These are phyloP conservation scores for Lutra lutra DNA, from an alignment of 2,797 vertebrate genomes.

Conservation along the genomic window DNA sequence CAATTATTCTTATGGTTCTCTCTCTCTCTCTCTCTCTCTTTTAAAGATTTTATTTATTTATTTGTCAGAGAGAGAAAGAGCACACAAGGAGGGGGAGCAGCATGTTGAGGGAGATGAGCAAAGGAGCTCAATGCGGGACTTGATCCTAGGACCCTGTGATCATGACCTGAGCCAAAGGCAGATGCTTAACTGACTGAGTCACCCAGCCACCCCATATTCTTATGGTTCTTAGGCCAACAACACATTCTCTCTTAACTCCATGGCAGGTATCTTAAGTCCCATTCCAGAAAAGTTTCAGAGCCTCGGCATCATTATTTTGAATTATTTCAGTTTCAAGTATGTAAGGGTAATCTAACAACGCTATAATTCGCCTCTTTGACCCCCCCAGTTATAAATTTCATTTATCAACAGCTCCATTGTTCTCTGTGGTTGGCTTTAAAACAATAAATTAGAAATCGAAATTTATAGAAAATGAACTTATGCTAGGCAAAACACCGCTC, in stretches of 20 bases:
- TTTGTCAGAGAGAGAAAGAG: no score
- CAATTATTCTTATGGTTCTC: not conserved
- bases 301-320: not conserved
- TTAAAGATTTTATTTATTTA: no score
- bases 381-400: not conserved
- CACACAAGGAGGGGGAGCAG: no score
- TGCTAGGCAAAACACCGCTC: not conserved
- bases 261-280: accelerated
- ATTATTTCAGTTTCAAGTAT: not conserved
- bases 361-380: not conserved
- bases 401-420: not conserved
- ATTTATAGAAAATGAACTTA: not conserved
- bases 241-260: not conserved
- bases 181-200: no score
- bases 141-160: no score
- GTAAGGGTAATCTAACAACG: not conserved
- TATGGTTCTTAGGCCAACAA: not conserved
- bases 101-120: no score
- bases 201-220: not conserved
- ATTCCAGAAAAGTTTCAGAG: not conserved
- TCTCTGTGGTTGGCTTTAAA: constrained; percentile 15
- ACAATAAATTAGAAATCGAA: not conserved
- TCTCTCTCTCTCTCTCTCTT: not conserved
- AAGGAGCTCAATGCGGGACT: no score
- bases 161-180: no score